These are phyloP conservation scores for Cosmia pyralina DNA, from an alignment of 2,888 invertebrate species.

Conservation along the genomic window DNA sequence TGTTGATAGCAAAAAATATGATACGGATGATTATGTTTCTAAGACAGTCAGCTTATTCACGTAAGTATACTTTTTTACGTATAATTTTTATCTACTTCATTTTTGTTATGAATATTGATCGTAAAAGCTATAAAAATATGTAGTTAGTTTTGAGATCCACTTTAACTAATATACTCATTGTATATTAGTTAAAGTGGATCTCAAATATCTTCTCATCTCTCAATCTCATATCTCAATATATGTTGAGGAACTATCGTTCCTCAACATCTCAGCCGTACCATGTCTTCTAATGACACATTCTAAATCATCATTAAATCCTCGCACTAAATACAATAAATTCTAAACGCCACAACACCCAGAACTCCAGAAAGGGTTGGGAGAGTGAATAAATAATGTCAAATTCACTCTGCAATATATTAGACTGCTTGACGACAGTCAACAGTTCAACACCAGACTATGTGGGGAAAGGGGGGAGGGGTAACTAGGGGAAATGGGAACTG, in stretches of 20 bases:
- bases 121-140: neutral
- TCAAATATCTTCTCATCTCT: too few species aligned
- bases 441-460: conserved; percentile 40
- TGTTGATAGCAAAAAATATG: neutral
- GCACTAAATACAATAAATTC: conserved; percentile 29
- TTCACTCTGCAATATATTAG: conserved; percentile 44
- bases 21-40: neutral
- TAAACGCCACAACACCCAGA: conserved; percentile 23
- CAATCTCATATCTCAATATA: too few species aligned
- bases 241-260: too few species aligned
- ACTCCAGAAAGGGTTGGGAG: conserved; percentile 34
- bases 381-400: conserved; percentile 47
- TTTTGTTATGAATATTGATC: neutral
- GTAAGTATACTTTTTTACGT: neutral
- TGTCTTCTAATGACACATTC: neutral
- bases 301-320: conserved; percentile 29
- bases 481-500: conserved; percentile 22
- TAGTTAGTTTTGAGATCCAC: neutral
- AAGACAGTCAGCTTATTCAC: neutral
- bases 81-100: neutral
- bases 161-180: too few species aligned
- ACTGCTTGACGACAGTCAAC: conserved; percentile 42
- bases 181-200: too few species aligned
- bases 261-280: too few species aligned
- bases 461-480: neutral